Evolutionary conservation across 2,888 invertebrate species (phyloP).

Genomic region (Sclerodermus sp.): DNA sequence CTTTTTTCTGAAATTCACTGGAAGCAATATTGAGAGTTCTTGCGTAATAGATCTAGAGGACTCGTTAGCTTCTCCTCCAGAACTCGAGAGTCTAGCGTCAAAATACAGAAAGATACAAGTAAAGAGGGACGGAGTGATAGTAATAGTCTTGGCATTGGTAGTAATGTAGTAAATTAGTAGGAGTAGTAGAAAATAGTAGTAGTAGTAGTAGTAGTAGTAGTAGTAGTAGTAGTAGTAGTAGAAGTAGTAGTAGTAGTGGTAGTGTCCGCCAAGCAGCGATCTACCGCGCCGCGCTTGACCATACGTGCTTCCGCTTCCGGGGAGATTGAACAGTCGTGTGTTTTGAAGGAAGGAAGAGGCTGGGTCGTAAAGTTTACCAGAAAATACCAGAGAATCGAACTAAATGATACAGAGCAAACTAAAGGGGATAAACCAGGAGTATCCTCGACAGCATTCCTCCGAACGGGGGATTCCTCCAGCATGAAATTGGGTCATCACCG

Average conservation of each 20-base stretch:
- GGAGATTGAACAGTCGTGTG: constrained; percentile 8
- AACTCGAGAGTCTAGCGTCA: too few relatives aligned
- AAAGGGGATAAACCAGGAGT: too few relatives aligned
- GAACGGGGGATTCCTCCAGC: too few relatives aligned
- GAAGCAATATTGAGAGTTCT: too few relatives aligned
- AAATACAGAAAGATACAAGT: too few relatives aligned
- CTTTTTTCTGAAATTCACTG: too few relatives aligned
- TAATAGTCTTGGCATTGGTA: constrained; percentile 11
- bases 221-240: constrained; percentile 20
- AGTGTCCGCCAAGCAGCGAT: constrained; percentile 37
- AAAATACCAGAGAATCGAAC: neutral
- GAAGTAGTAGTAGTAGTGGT: constrained; percentile 22
- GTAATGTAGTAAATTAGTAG: constrained; percentile 6
- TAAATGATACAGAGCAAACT: constrained; percentile 7
- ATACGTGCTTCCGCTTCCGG: constrained; percentile 38
- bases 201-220: constrained; percentile 19
- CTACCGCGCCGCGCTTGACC: constrained; percentile 50
- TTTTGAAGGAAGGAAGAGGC: too few relatives aligned
- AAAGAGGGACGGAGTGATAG: constrained; percentile 3
- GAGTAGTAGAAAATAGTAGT: constrained; percentile 19
- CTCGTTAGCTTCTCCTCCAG: too few relatives aligned
- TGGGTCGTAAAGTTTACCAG: neutral
- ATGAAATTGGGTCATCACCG: too few relatives aligned
- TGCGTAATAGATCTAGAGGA: too few relatives aligned
- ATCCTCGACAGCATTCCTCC: too few relatives aligned